Evolutionary conservation across 2,797 vertebrate genomes (phyloP), one percentile per base, ranked within the genome.

Genomic region (Geotria australis): DNA sequence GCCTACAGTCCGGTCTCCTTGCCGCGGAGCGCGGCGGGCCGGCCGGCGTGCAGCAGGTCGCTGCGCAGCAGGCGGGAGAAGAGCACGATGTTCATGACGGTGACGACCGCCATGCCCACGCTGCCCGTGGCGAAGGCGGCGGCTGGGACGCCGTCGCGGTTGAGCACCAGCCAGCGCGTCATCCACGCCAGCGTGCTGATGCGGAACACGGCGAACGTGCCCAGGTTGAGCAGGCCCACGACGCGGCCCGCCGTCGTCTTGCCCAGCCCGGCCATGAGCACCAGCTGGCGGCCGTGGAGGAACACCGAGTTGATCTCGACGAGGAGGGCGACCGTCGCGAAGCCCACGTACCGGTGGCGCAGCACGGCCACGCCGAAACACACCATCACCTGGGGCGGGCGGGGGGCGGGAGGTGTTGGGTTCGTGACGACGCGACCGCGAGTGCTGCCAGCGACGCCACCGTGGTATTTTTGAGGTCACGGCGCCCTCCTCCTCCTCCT

Each of bases 261-360:
- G 8, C 69, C 65, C 55, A 72, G 68, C 69, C 46, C 65, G 59
- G 81, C 77, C 76, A 89, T 79, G 7, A 79, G 76, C 57, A 88
- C 73, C 49, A 83, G 70, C 61, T 81, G 81, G 48, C 78, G 66
- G 57, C 86, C 63, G 67, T 91, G 79, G 10, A 89, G 76, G 71
- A 85, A 89, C 66, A 79, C 67, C 0, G 88, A 93, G 69, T 94
- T 95, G 47, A 95, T 75, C 69, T 91, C 83, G 65, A 94, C 79
- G 65, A 93, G 64, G 47, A 93, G 67, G 48, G 84, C 84, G 65
- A 93, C 79, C 10, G 85, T 72, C 0, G 83, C 68, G 7, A 86
- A 79, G 56, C 89, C 85, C 0, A 88, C 61, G 0, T 77, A 88
- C 47, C 67, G 76, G 10, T 65, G 67, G 1, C 74, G 71, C 57